These are phyloP conservation scores for Thamnaconus septentrionalis DNA, from an alignment of 2,113 vertebrate species.

Conservation along the genomic window DNA sequence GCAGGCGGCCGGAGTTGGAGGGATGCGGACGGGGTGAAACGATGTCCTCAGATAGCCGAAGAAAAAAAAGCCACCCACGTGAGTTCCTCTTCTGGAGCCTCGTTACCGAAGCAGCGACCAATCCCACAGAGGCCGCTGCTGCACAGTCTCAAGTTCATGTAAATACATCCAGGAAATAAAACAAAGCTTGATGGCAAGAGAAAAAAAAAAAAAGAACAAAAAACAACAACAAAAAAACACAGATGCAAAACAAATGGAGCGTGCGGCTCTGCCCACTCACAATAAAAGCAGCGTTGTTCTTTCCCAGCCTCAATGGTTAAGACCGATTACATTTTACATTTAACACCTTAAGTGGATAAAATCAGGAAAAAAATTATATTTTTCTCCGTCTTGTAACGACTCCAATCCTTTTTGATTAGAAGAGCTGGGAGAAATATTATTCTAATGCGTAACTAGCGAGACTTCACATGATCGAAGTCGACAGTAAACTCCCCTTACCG, in stretches of 20 bases:
- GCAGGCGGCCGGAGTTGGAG: conserved; percentile 34
- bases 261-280: conserved; percentile 17
- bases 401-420: conserved; percentile 47
- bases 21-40: conserved; percentile 42
- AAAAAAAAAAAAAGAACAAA: conserved; percentile 25
- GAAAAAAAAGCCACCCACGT: conserved; percentile 44
- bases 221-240: conserved; percentile 36
- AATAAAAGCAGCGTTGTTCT: conserved; percentile 3
- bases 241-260: conserved; percentile 4
- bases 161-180: conserved; percentile 39
- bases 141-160: conserved; percentile 51
- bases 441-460: conserved; percentile 65
- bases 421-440: conserved; percentile 56
- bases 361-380: conserved; percentile 37
- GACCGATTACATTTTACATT: conserved; percentile 35
- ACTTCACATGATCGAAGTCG: conserved; percentile 70
- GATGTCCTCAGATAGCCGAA: conserved; percentile 55
- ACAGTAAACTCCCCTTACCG: conserved; percentile 69
- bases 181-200: conserved; percentile 11
- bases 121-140: conserved; percentile 36
- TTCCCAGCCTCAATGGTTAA: conserved; percentile 7
- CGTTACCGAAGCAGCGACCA: conserved; percentile 1
- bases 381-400: conserved; percentile 29
- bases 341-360: conserved; percentile 15
- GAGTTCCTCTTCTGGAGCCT: conserved; percentile 44